These are phyloP conservation scores for Datnioides undecimradiatus DNA, from an alignment of 2,113 vertebrate genomes.

Conservation along the genomic window DNA sequence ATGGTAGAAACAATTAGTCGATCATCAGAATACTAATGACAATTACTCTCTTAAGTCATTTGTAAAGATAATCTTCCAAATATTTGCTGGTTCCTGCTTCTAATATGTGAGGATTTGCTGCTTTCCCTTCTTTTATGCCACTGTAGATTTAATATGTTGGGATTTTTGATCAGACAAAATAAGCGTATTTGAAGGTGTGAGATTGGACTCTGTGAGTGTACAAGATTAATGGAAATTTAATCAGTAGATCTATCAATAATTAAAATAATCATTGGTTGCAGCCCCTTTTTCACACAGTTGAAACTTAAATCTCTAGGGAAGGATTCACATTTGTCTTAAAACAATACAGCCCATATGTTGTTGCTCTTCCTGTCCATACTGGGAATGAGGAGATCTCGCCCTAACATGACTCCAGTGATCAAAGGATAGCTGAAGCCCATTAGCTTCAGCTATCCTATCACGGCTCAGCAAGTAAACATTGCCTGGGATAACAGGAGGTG, in stretches of 20 bases:
- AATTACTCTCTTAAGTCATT: not conserved
- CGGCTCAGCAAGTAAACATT: conserved; percentile 1
- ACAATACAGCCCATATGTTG: not conserved
- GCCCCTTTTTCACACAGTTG: not conserved
- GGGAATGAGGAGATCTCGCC: not conserved
- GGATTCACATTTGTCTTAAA: not conserved
- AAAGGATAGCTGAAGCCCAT: not conserved
- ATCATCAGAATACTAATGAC: not conserved
- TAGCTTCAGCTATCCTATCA: not conserved
- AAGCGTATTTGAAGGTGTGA: not conserved
- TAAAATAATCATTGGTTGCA: not conserved
- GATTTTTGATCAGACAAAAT: not conserved
- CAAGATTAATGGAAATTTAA: not conserved
- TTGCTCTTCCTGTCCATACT: not conserved
- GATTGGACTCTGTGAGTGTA: not conserved
- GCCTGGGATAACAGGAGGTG: not conserved
- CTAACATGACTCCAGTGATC: conserved; percentile 15
- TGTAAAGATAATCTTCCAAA: not conserved
- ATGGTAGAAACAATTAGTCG: too few relatives aligned
- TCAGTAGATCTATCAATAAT: not conserved
- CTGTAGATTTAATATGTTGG: not conserved
- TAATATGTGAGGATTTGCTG: not conserved
- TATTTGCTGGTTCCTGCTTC: not conserved
- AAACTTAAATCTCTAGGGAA: not conserved
- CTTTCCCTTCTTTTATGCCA: not conserved